Percentiles rank a stretch among this genome's conserved stretches.
phyloP scores from a whole-genome alignment of 53 echinoderm and acorn worm species.

The Mesocentrotus franciscanus region DNA sequence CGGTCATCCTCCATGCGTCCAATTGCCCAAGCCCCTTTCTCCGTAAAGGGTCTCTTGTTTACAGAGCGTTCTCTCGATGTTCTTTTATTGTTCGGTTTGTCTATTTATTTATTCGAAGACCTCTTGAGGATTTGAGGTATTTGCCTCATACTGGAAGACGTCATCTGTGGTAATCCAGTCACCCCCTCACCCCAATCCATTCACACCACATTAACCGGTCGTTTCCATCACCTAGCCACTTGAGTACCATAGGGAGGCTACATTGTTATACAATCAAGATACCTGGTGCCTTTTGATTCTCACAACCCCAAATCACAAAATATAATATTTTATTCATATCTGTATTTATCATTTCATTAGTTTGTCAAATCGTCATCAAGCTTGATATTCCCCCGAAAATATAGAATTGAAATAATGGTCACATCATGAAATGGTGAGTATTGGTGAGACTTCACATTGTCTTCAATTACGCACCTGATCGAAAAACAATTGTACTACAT shows the following conservation, averaged over 20 bases:
- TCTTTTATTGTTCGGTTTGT: conserved; percentile 22
- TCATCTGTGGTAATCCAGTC: conserved; percentile 27
- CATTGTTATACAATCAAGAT: neutral
- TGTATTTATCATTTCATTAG: too few species aligned
- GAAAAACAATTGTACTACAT: too few species aligned
- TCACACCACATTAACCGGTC: conserved; percentile 3
- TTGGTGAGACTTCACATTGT: too few species aligned
- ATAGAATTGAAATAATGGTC: too few species aligned
- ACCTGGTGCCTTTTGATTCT: neutral
- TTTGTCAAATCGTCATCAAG: too few species aligned
- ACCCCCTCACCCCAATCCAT: conserved; percentile 16
- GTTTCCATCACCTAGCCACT: neutral
- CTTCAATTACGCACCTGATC: too few species aligned
- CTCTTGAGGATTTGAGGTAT: conserved; percentile 37
- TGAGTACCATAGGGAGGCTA: neutral
- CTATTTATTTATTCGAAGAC: conserved; percentile 57
- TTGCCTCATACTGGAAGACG: neutral
- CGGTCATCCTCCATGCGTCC: conserved; percentile 3
- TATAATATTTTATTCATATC: too few species aligned
- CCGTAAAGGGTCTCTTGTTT: conserved; percentile 20
- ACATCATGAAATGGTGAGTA: too few species aligned
- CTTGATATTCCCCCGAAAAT: too few species aligned
- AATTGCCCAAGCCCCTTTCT: conserved; percentile 6
- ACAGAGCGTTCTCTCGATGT: conserved; percentile 41
- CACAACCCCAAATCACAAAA: neutral